Evolutionary conservation across 1,140 invertebrate genomes (phyloP).

Genomic region (Papilio polyxenes): DNA sequence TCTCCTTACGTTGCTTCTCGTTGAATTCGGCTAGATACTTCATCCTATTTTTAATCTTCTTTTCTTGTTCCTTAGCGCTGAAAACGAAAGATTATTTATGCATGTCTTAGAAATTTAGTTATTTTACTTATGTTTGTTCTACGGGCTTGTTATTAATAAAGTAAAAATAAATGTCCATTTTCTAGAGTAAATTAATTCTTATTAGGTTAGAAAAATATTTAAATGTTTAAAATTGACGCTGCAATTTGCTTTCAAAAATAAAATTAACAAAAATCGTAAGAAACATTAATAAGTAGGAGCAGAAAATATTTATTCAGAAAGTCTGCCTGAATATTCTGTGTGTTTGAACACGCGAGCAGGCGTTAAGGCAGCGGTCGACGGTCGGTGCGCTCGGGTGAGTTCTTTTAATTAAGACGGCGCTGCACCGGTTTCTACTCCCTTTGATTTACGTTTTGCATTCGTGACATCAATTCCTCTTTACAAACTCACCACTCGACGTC

Average conservation of each 20-base stretch:
- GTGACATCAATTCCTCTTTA: conserved; percentile 31
- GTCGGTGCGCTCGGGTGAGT: conserved; percentile 25
- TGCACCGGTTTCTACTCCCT: conserved; percentile 19
- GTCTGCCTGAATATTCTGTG: conserved; percentile 25
- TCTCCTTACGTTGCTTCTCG: conserved; percentile 65
- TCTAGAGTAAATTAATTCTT: not conserved
- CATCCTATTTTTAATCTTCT: conserved; percentile 69
- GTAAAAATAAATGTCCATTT: not conserved
- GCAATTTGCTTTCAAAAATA: not conserved
- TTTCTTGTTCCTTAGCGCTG: conserved; percentile 73
- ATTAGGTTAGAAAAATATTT: not conserved
- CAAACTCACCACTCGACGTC: not conserved
- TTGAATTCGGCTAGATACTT: conserved; percentile 71
- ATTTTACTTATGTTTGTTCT: not conserved
- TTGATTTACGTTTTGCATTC: conserved; percentile 32
- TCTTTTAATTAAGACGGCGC: conserved; percentile 37
- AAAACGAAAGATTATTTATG: not conserved
- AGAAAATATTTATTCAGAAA: conserved; percentile 21
- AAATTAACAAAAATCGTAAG: not conserved
- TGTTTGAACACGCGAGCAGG: conserved; percentile 18
- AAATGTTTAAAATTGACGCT: not conserved
- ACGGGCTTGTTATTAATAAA: not conserved
- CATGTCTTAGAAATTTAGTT: not conserved
- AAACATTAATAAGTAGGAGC: not conserved
- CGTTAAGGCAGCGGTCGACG: conserved; percentile 28